Base-by-base conservation (phyloP, 1,140 invertebrate genomes). In the Eumeta japonica region DNA sequence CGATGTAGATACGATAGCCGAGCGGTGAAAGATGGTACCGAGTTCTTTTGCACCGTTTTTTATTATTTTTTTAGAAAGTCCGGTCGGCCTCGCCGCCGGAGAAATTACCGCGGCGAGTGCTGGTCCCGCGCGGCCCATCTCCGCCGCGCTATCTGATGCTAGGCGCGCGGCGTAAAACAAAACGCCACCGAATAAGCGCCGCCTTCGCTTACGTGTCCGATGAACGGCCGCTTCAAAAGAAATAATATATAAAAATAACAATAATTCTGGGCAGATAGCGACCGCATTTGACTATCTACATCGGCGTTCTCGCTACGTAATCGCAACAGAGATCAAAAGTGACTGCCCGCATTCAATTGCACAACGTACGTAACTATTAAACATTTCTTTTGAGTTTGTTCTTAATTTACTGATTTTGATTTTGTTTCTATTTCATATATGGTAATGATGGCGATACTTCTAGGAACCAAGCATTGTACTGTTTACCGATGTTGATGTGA, bases 1-100 rank as follows among this genome's bases (percentile, higher is more conserved):
- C 51, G 53, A 55, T 57, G 46, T 35, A 59, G 57, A 62, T 63
- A 54, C 53, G 55, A 63, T 68, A 68, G 62, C 57, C 51, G 57
- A 59, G 55, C 62, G 60, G 68, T 71, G 66, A 71, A 74, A 74
- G 70, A 74, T 63, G 58, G 56, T 62, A 58, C 55, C 55, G 61
- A 65, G 64, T 59, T 57, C 55, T 71, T 67, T 71, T 70, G 64
- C 58, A 62, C 52, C 61, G 52, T 45, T 59, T 62, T 72, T 64
- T 65, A 60, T 58, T 53, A 55, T 59, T 62, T 72, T 72, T 73
- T 74, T 74, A 74, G 70, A 74, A 74, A 74, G 70, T 74, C 62
- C 52, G 57, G 60, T 58, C 55, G 62, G 58, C 52, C 58, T 56
- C 64, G 57, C 60, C 42, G 60, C 53, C 51, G 52, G 68, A 63